These are phyloP conservation scores for Datnioides undecimradiatus DNA, from an alignment of 2,113 vertebrate genomes.

Conservation along the genomic window DNA sequence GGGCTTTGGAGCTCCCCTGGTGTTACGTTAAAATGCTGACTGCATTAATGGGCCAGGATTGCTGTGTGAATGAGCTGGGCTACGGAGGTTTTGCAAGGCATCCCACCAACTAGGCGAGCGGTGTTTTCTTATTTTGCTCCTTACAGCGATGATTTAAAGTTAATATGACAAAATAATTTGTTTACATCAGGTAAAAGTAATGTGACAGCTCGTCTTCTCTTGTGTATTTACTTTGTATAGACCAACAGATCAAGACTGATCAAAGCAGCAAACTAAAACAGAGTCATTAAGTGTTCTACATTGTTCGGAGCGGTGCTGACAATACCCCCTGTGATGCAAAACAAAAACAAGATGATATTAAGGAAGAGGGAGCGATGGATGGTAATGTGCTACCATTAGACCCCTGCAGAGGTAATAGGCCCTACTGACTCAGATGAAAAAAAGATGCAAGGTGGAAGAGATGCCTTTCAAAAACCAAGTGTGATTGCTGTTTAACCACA, in stretches of 20 bases:
- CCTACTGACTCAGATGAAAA: slow-evolving; percentile 39
- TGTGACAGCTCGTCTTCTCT: background rate
- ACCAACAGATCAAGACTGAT: slow-evolving; percentile 38
- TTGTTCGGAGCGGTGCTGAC: slow-evolving; percentile 43
- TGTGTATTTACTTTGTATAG: slow-evolving; percentile 12
- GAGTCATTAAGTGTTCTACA: slow-evolving; percentile 48
- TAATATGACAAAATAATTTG: slow-evolving; percentile 28
- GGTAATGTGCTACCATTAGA: slow-evolving; percentile 63
- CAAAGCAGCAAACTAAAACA: slow-evolving; percentile 30
- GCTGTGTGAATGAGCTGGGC: slow-evolving; percentile 38
- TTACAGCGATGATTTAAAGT: slow-evolving; percentile 10
- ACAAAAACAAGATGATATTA: slow-evolving; percentile 62
- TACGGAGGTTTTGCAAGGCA: slow-evolving; percentile 30
- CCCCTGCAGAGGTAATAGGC: slow-evolving; percentile 72
- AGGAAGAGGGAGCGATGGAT: slow-evolving; percentile 48
- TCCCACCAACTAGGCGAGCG: slow-evolving; percentile 13
- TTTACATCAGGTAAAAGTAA: slow-evolving; percentile 42
- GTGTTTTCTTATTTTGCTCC: slow-evolving; percentile 28
- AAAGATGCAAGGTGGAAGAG: background rate
- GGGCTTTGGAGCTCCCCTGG: slow-evolving; percentile 57
- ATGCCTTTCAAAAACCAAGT: slow-evolving; percentile 17
- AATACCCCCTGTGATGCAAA: slow-evolving; percentile 42
- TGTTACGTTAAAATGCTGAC: slow-evolving; percentile 65
- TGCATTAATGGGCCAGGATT: slow-evolving; percentile 54
- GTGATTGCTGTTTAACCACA: slow-evolving; percentile 56